Evolutionary conservation across 2,797 vertebrate genomes (phyloP), one percentile per base, ranked within the genome.

Genomic region (Cyprinodon diabolis): DNA sequence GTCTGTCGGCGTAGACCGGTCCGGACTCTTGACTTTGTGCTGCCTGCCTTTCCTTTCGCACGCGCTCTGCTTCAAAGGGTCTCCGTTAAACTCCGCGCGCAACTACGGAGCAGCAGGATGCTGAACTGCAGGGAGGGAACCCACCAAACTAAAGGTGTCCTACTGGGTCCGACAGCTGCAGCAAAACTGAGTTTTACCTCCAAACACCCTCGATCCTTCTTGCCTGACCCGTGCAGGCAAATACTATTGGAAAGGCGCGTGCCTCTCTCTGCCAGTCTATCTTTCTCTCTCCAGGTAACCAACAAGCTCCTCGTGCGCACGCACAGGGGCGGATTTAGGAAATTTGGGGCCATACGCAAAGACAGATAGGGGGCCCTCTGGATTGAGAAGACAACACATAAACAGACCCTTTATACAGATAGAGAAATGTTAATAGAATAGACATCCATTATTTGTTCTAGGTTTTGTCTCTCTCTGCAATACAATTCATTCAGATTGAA

Each of bases 111-210:
- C 75, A n/a, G 69, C 47, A 17, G 12, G 66, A 13, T 65, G 84
- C 81, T 76, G 74, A 81, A 78, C 66, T 72, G 75, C 79, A 65
- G 79, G 75, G 80, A 72, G 63, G 70, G 72, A 67, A 72, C 45
- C 60, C 68, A 4, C 23, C 80, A 79, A 74, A 75, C 69, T 85
- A 76, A 79, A 21, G 70, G 67, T 71, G 77, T 30, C 68, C 62
- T 78, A 81, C 74, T 56, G 84, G 79, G 77, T 86, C 80, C 57
- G 65, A 60, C 72, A 68, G 70, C 80, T 71, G 60, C 69, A 75
- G 65, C 49, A 37, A 75, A 43, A 15, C 69, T 37, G 73, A 71
- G 58, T 65, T 65, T 80, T 72, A 72, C 75, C 56, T 3, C 40
- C 58, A 19, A 68, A 69, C n/a, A 15, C 40, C 3, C 63, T 12